Conservation (phyloP, 1,140 invertebrate species). For the Eupristina koningsbergeri region DNA sequence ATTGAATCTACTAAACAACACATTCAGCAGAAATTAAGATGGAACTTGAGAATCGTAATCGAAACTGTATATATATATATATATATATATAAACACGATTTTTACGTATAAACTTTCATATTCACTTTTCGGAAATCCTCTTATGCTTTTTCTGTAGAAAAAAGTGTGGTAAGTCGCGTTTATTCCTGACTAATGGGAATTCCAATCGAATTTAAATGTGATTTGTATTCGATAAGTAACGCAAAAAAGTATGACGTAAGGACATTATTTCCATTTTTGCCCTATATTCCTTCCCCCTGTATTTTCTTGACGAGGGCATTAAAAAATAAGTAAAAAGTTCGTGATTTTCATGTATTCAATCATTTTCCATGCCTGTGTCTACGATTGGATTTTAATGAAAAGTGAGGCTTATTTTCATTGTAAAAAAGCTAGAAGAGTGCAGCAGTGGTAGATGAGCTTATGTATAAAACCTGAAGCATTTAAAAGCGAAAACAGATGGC, state of each 20-base stretch:
- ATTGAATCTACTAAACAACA: not conserved
- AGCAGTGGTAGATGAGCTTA: not conserved
- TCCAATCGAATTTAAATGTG: constrained; percentile 71
- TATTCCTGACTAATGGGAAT: constrained; percentile 66
- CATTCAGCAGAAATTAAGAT: not conserved
- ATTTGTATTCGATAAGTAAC: constrained; percentile 70
- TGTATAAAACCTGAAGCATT: constrained; percentile 47
- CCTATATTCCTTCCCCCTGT: too few relatives aligned
- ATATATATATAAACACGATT: too few relatives aligned
- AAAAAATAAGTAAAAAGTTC: not conserved
- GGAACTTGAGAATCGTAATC: not conserved
- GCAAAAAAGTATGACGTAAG: constrained; percentile 66
- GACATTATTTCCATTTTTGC: constrained; percentile 53
- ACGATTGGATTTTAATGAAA: not conserved
- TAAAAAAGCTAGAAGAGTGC: not conserved
- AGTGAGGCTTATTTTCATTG: not conserved
- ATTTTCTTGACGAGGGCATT: not conserved
- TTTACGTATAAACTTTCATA: not conserved
- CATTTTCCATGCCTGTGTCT: not conserved
- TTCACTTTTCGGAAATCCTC: constrained; percentile 46
- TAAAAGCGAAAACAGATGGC: constrained; percentile 46
- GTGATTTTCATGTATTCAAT: not conserved
- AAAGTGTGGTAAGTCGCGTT: constrained; percentile 2
- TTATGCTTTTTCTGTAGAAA: constrained; percentile 15
- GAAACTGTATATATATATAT: too few relatives aligned